phyloP scores from a whole-genome alignment of 2,888 invertebrate species.

The Protophormia terraenovae region DNA sequence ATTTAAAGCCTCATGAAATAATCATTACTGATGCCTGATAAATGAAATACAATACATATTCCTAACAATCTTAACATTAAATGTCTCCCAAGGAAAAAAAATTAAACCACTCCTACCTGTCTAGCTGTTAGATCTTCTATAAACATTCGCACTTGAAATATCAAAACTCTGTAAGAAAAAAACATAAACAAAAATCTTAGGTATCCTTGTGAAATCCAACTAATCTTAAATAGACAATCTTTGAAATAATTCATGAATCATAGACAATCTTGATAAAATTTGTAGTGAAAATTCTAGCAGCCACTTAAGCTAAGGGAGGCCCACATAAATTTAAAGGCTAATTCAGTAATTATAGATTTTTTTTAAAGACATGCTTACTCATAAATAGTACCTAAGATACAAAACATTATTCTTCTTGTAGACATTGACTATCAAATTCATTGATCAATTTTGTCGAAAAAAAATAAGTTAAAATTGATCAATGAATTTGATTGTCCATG shows the following conservation, averaged over 20 bases:
- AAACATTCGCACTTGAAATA: slow-evolving; percentile 52
- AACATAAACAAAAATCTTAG: neutral
- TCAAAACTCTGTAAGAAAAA: neutral
- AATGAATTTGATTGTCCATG: slow-evolving; percentile 20
- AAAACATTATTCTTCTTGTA: neutral
- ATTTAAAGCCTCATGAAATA: slow-evolving; percentile 24
- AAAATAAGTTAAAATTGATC: neutral
- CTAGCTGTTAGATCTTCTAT: slow-evolving; percentile 15
- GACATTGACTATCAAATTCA: slow-evolving; percentile 11
- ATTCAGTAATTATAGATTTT: neutral
- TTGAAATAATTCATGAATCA: neutral
- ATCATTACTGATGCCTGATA: neutral
- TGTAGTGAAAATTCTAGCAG: neutral
- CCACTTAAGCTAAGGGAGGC: slow-evolving; percentile 1
- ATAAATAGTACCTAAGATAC: neutral
- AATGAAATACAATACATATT: neutral
- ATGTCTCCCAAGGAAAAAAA: neutral
- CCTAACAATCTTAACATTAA: neutral
- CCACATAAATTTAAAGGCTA: neutral
- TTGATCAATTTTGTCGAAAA: neutral
- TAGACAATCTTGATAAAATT: slow-evolving; percentile 25
- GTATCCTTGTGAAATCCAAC: neutral
- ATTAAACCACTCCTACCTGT: slow-evolving; percentile 12
- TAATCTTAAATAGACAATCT: slow-evolving; percentile 51
- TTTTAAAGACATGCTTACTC: too few species aligned